Percentiles rank a stretch among this genome's conserved stretches.
phyloP scores from a whole-genome alignment of 2,113 vertebrate genomes.

The Puma concolor region DNA sequence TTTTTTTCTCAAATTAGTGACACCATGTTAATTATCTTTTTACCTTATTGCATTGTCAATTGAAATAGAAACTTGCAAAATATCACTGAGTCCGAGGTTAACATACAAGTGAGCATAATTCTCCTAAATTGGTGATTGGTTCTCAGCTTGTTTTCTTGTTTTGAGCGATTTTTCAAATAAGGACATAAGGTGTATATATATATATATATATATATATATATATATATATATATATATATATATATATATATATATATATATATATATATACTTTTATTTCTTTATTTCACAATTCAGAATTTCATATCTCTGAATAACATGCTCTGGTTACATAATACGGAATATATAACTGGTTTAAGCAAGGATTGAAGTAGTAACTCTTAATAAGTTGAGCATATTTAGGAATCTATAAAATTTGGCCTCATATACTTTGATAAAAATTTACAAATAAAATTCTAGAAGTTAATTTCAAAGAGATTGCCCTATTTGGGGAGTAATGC shows the following conservation, averaged over 20 bases:
- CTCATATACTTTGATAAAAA: neutral
- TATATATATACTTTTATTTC: neutral
- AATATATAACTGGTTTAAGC: neutral
- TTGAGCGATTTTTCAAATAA: neutral
- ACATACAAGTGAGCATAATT: neutral
- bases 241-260: too few species aligned
- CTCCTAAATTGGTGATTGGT: neutral
- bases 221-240: too few species aligned
- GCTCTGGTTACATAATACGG: neutral
- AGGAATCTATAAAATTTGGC: neutral
- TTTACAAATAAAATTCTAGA: neutral
- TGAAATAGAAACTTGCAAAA: neutral
- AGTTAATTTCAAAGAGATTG: slow-evolving; percentile 53
- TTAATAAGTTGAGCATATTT: neutral
- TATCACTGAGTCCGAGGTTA: neutral
- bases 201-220: too few species aligned
- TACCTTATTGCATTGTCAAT: neutral
- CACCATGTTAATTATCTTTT: neutral
- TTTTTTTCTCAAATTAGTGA: neutral
- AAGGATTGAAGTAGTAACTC: neutral
- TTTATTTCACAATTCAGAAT: neutral
- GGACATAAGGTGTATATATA: neutral
- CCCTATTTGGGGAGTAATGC: neutral
- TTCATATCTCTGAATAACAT: neutral
- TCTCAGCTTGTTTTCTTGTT: neutral